Percentiles rank a stretch among this genome's conserved stretches.
phyloP scores from a whole-genome alignment of 1,140 invertebrate species.

The Caenorhabditis remanei region DNA sequence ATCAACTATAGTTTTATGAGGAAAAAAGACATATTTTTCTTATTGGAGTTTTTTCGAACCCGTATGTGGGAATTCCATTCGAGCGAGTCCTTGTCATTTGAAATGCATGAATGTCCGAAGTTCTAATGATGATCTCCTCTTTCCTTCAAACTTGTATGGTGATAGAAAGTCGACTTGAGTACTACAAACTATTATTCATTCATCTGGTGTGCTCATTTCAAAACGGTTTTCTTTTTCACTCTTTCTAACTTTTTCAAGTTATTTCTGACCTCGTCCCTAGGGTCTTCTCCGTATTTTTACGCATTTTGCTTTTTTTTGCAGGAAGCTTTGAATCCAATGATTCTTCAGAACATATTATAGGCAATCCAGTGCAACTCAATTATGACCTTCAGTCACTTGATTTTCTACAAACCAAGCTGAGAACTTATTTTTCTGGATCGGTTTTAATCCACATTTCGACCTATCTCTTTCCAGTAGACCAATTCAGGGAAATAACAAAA shows the following conservation, averaged over 20 bases:
- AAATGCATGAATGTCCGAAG: constrained; percentile 29
- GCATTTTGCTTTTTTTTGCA: neutral
- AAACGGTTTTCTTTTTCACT: constrained; percentile 34
- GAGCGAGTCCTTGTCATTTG: neutral
- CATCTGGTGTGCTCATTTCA: neutral
- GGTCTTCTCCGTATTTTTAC: neutral
- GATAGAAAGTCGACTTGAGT: neutral
- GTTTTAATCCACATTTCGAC: too few relatives aligned
- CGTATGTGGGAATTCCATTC: neutral
- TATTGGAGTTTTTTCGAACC: neutral
- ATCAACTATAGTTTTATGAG: too few relatives aligned
- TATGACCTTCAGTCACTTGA: too few relatives aligned
- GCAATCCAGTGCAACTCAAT: too few relatives aligned
- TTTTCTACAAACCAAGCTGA: too few relatives aligned
- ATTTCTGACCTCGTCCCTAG: neutral
- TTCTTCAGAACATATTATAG: too few relatives aligned
- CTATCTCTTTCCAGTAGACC: too few relatives aligned
- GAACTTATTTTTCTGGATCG: too few relatives aligned
- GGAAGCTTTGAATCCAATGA: neutral
- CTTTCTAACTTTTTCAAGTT: constrained; percentile 8
- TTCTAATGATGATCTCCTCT: neutral
- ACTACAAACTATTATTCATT: constrained; percentile 30
- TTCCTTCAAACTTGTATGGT: neutral
- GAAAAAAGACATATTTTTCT: neutral
- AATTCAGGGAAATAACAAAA: too few relatives aligned